phyloP scores from a whole-genome alignment of 2,888 invertebrate species.

The Selenia dentaria region DNA sequence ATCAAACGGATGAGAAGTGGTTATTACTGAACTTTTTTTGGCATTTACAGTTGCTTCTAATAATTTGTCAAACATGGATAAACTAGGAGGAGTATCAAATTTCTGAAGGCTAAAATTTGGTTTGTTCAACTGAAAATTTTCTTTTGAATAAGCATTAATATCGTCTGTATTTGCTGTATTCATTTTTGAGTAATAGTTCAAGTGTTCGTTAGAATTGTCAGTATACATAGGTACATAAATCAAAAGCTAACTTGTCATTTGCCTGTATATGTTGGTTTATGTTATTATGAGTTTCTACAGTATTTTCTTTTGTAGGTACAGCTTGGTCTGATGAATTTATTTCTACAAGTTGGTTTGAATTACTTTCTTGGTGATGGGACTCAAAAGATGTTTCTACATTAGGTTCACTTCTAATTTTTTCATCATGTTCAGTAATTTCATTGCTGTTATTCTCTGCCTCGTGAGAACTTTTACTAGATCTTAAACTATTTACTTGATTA shows the following conservation, averaged over 20 bases:
- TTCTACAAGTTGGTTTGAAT: background rate
- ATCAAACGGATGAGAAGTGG: no score
- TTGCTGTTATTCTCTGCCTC: background rate
- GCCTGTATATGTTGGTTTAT: background rate
- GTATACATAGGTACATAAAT: background rate
- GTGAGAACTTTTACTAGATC: background rate
- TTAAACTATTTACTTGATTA: slow-evolving; percentile 1
- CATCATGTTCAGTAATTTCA: background rate
- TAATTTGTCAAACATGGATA: background rate
- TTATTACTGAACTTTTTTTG: no score
- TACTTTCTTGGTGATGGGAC: background rate
- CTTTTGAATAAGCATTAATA: background rate
- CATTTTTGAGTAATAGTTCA: background rate
- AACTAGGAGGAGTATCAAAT: background rate
- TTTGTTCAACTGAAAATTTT: background rate
- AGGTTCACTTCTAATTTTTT: background rate
- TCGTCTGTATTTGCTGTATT: background rate
- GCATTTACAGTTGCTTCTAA: background rate
- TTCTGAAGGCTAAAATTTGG: background rate
- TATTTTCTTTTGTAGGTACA: background rate
- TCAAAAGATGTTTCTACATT: background rate
- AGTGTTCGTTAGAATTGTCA: background rate
- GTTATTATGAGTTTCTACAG: background rate
- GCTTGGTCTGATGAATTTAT: background rate
- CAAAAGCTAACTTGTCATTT: background rate